phyloP scores from a whole-genome alignment of 1,140 invertebrate species.

The Trypoxylus dichotomus region DNA sequence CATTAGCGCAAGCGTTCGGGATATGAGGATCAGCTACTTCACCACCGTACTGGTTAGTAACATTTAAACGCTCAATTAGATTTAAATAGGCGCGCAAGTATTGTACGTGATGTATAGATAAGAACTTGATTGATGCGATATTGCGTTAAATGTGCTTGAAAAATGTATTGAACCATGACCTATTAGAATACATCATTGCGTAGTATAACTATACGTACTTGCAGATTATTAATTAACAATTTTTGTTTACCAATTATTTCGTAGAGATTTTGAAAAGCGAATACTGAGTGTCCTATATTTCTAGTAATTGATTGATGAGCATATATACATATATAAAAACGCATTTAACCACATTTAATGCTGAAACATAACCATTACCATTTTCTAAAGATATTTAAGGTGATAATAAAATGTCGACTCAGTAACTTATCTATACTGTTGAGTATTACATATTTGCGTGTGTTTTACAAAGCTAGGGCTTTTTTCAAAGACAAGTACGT shows the following conservation, averaged over 20 bases:
- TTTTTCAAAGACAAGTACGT: too few relatives aligned
- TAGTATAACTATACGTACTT: neutral
- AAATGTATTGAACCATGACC: neutral
- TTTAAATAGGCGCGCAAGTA: neutral
- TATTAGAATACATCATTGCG: neutral
- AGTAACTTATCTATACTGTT: too few relatives aligned
- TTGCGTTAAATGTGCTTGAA: neutral
- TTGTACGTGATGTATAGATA: neutral
- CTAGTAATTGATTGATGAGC: too few relatives aligned
- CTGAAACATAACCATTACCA: too few relatives aligned
- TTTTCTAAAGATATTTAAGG: too few relatives aligned
- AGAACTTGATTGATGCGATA: neutral
- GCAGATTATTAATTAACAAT: neutral
- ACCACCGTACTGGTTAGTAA: conserved; percentile 20
- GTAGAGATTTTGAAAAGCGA: too few relatives aligned
- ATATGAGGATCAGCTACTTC: conserved; percentile 9
- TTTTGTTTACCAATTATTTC: neutral
- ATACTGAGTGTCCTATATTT: neutral
- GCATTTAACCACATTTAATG: too few relatives aligned
- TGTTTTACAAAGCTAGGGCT: too few relatives aligned
- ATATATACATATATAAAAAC: too few relatives aligned
- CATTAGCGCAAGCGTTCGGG: conserved; percentile 13
- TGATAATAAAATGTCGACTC: too few relatives aligned
- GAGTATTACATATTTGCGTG: too few relatives aligned
- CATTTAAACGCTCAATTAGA: neutral